phyloP scores from a whole-genome alignment of 2,888 invertebrate genomes.

The Andrena dorsata region DNA sequence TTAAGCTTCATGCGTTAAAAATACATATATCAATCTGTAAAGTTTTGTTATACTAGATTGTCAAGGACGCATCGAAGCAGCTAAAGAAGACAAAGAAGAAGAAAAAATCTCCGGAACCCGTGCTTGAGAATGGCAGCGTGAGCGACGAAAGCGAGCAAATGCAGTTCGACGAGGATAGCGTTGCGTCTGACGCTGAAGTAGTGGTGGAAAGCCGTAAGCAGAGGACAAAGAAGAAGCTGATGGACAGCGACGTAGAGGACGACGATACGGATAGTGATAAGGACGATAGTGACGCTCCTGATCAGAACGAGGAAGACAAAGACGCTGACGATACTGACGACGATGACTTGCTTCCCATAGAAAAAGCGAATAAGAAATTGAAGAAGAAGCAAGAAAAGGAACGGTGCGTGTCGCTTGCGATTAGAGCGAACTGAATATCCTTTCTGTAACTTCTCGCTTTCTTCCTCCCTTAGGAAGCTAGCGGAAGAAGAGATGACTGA shows the following conservation, averaged over 20 bases:
- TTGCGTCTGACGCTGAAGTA: constrained; percentile 20
- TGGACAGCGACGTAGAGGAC: constrained; percentile 21
- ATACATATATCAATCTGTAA: not conserved
- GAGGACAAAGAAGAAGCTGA: constrained; percentile 34
- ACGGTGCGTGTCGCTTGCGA: constrained; percentile 82
- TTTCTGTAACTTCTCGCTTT: constrained; percentile 8
- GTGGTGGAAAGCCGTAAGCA: constrained; percentile 15
- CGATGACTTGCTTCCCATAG: constrained; percentile 92
- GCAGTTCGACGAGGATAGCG: constrained; percentile 3
- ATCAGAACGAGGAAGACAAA: constrained; percentile 62
- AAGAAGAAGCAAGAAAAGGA: constrained; percentile 90
- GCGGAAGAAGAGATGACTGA: constrained; percentile 94
- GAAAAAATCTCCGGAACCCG: constrained; percentile 35
- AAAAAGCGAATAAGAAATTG: constrained; percentile 92
- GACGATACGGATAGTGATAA: constrained; percentile 28
- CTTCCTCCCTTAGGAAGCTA: constrained; percentile 86
- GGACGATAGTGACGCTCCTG: constrained; percentile 45
- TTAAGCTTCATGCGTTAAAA: not conserved
- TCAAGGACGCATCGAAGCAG: constrained; percentile 21
- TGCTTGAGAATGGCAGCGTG: constrained; percentile 1
- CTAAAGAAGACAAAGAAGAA: constrained; percentile 30
- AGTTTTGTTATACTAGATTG: constrained; percentile 32
- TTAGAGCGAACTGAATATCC: not conserved
- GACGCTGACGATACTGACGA: constrained; percentile 85
- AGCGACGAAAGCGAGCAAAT: constrained; percentile 21